These are phyloP conservation scores for Zaprionus taronus DNA, from an alignment of 1,140 invertebrate genomes.

Conservation along the genomic window DNA sequence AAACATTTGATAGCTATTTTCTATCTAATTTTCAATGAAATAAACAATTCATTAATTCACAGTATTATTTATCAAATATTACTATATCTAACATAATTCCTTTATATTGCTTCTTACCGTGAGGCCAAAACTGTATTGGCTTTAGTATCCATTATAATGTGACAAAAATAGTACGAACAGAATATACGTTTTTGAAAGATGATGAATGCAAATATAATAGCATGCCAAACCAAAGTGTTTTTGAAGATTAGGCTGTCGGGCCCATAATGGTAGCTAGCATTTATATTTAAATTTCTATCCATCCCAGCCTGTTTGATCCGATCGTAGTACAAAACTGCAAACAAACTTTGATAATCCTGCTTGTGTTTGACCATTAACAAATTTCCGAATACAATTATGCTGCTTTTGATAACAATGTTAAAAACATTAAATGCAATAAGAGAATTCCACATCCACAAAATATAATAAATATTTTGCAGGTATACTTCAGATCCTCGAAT, in stretches of 20 bases:
- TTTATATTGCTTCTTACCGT: slow-evolving; percentile 85
- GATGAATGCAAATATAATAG: slow-evolving; percentile 96
- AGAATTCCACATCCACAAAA: slow-evolving; percentile 96
- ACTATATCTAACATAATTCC: background rate
- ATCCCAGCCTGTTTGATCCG: background rate
- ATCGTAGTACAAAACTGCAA: slow-evolving; percentile 85
- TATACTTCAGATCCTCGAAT: slow-evolving; percentile 99
- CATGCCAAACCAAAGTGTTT: slow-evolving; percentile 93
- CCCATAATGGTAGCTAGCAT: slow-evolving; percentile 85
- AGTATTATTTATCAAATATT: too few relatives aligned
- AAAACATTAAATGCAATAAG: slow-evolving; percentile 95
- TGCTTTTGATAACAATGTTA: slow-evolving; percentile 93
- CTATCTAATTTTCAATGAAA: background rate
- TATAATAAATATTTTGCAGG: slow-evolving; percentile 91
- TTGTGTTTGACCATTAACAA: slow-evolving; percentile 18
- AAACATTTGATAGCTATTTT: background rate
- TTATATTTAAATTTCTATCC: background rate
- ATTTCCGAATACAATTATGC: slow-evolving; percentile 76
- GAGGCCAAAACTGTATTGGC: slow-evolving; percentile 96
- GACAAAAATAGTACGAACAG: slow-evolving; percentile 97
- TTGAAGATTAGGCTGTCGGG: slow-evolving; percentile 53
- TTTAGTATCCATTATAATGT: slow-evolving; percentile 96
- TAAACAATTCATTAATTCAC: background rate
- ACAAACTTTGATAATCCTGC: slow-evolving; percentile 89
- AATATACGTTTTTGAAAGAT: slow-evolving; percentile 96